A percentile compares a stretch with the other conserved stretches of the same genome.
Evolutionary conservation across 2,797 vertebrate species (phyloP).

Genomic region (Danio kyathit): DNA sequence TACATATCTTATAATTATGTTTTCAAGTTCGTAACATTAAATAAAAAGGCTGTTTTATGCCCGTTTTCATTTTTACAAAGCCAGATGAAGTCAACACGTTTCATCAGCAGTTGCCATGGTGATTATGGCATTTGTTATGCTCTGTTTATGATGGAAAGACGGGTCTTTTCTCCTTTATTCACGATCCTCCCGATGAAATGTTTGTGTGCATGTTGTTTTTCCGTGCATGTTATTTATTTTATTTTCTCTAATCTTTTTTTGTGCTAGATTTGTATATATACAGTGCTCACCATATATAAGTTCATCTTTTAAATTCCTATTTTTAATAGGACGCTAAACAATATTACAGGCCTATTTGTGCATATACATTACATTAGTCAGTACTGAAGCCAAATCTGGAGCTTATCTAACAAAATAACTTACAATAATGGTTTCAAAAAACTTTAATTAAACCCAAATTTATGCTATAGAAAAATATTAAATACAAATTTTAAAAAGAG

Average conservation of each 20-base stretch:
- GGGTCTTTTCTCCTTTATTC: not conserved
- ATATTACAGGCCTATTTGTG: no score
- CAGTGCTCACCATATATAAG: no score
- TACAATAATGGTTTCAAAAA: no score
- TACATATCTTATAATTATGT: not conserved
- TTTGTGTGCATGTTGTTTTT: no score
- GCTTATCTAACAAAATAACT: no score
- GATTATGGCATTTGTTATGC: conserved; percentile 49
- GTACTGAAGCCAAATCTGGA: no score
- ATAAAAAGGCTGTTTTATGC: conserved; percentile 8
- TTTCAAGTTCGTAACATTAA: not conserved
- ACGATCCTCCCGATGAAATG: not conserved
- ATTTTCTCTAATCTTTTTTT: not conserved
- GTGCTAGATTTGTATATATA: not conserved
- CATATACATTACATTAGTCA: no score
- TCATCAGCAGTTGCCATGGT: conserved; percentile 72
- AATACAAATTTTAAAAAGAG: no score
- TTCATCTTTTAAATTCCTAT: no score
- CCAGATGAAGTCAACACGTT: conserved; percentile 38
- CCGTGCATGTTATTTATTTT: not conserved
- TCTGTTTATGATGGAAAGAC: conserved; percentile 22
- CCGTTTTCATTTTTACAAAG: conserved; percentile 37
- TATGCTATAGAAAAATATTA: no score
- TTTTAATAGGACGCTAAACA: no score
- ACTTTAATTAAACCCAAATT: no score